Evolutionary conservation across 1,140 invertebrate genomes (phyloP).

Genomic region (Acromyrmex echinatior): DNA sequence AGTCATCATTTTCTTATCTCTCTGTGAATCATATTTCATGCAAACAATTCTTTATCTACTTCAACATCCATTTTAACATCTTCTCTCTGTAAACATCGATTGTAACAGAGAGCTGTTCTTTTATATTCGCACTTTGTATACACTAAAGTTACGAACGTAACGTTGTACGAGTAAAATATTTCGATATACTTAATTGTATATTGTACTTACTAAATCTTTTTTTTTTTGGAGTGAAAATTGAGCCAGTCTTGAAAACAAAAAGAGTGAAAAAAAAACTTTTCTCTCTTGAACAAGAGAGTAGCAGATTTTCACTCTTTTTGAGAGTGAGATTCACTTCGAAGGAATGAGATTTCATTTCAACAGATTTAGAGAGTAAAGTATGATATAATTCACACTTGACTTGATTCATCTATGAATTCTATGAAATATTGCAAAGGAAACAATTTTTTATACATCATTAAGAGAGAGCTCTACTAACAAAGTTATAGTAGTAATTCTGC

Average conservation of each 20-base stretch:
- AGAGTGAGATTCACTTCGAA: no score
- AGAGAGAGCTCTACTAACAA: neutral
- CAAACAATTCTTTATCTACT: slow-evolving; percentile 10
- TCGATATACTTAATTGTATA: neutral
- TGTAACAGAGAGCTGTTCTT: neutral
- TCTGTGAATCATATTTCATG: neutral
- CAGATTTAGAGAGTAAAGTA: neutral
- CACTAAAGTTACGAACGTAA: neutral
- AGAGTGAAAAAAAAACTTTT: no score
- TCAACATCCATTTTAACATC: neutral
- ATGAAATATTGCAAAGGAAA: neutral
- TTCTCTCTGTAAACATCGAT: neutral
- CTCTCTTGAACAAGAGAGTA: no score
- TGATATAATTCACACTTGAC: neutral
- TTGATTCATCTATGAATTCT: neutral
- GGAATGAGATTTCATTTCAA: no score
- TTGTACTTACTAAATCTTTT: neutral
- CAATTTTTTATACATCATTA: no score
- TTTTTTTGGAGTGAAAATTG: no score
- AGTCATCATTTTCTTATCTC: slow-evolving; percentile 34
- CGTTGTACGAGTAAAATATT: neutral
- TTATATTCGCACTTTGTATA: neutral
- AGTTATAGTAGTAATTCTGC: neutral
- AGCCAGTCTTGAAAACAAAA: no score
- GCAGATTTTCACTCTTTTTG: no score